Conservation (phyloP, 2,113 vertebrate genomes). For the Eurypyga helias region DNA sequence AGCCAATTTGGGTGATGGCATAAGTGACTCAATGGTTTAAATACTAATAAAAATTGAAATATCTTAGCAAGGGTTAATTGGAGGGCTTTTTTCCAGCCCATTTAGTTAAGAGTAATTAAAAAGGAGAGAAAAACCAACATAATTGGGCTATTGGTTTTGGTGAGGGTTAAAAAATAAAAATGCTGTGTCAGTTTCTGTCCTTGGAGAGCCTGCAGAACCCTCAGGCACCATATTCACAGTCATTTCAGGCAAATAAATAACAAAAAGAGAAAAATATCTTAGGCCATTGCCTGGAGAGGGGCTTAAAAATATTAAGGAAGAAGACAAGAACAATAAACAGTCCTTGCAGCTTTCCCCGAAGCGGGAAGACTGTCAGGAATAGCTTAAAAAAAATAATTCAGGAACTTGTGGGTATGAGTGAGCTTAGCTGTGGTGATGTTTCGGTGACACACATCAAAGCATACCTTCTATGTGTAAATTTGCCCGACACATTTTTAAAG, state of each 20-base stretch:
- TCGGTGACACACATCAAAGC: conserved; percentile 59
- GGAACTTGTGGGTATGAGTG: conserved; percentile 37
- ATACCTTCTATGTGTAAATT: conserved; percentile 52
- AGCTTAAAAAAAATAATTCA: not conserved
- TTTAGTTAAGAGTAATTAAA: conserved; percentile 13
- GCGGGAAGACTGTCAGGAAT: conserved; percentile 26
- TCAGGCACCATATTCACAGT: conserved; percentile 18
- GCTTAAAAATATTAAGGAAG: conserved; percentile 51
- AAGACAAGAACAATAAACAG: conserved; percentile 37
- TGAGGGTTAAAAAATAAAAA: conserved; percentile 36
- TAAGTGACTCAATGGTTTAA: conserved; percentile 17
- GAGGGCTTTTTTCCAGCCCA: not conserved
- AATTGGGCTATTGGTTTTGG: not conserved
- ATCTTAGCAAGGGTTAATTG: not conserved
- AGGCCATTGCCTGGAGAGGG: conserved; percentile 47
- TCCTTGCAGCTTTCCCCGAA: conserved; percentile 44
- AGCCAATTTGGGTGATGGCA: not conserved
- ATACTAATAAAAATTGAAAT: conserved; percentile 25
- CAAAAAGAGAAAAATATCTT: conserved; percentile 36
- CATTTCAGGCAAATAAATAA: conserved; percentile 41
- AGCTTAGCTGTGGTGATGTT: conserved; percentile 21
- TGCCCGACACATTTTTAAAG: conserved; percentile 56
- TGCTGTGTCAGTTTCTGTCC: conserved; percentile 33
- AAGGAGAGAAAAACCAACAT: not conserved
- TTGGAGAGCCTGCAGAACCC: conserved; percentile 11